phyloP scores from a whole-genome alignment of 2,888 invertebrate species.

The Eubasilissa splendida region DNA sequence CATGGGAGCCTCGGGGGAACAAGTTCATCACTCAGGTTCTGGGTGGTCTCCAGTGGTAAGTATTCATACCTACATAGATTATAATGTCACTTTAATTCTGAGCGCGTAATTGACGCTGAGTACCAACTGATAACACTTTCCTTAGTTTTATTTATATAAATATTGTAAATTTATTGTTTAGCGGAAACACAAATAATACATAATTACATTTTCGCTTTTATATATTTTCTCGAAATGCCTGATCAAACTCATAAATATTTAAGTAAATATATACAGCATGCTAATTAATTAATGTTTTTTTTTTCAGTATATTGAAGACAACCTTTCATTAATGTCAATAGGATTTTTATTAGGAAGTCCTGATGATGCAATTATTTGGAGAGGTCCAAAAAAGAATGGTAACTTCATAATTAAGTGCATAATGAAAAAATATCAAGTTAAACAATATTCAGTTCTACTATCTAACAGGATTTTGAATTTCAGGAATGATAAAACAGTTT shows the following conservation, averaged over 20 bases:
- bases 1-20: slow-evolving; percentile 92
- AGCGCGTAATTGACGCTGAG: too few species aligned
- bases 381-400: slow-evolving; percentile 99
- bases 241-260: background rate
- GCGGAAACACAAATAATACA: too few species aligned
- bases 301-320: slow-evolving; percentile 90
- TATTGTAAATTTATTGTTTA: too few species aligned
- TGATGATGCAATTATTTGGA: slow-evolving; percentile 98
- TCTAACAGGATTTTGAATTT: slow-evolving; percentile 52
- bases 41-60: slow-evolving; percentile 97
- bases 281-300: background rate
- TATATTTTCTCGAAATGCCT: background rate
- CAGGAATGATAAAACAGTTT: slow-evolving; percentile 95
- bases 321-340: slow-evolving; percentile 97
- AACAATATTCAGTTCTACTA: too few species aligned
- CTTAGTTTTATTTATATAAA: too few species aligned
- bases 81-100: too few species aligned
- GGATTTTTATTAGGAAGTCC: slow-evolving; percentile 90
- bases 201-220: background rate
- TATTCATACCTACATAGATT: slow-evolving; percentile 56
- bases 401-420: slow-evolving; percentile 47
- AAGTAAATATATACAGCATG: background rate
- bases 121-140: too few species aligned
- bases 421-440: too few species aligned
- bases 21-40: slow-evolving; percentile 95